Evolutionary conservation across 2,888 invertebrate species (phyloP).

Genomic region (Euproctis similis): DNA sequence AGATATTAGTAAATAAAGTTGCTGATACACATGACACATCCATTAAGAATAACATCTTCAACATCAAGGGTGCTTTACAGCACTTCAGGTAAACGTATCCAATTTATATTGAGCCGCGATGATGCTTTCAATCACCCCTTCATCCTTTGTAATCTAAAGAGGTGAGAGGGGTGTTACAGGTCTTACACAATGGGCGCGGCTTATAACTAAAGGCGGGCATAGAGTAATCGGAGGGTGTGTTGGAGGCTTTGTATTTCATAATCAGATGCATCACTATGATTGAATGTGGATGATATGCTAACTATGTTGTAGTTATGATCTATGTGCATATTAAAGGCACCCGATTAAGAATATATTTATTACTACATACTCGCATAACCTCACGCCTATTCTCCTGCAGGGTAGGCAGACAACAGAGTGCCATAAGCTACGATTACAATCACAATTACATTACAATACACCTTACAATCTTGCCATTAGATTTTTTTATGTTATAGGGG

Average conservation of each 20-base stretch:
- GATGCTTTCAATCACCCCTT: constrained; percentile 47
- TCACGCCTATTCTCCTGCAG: too few relatives aligned
- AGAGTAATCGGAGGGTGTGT: constrained; percentile 37
- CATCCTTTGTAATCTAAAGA: constrained; percentile 44
- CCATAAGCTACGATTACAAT: too few relatives aligned
- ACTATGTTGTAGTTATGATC: background rate
- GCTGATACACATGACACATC: constrained; percentile 20
- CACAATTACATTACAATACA: too few relatives aligned
- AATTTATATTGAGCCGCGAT: constrained; percentile 40
- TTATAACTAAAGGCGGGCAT: constrained; percentile 34
- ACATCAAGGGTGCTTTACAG: constrained; percentile 43
- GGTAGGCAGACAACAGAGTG: too few relatives aligned
- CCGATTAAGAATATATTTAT: too few relatives aligned
- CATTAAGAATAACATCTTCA: constrained; percentile 16
- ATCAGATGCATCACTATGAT: constrained; percentile 43
- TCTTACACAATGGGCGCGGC: constrained; percentile 30
- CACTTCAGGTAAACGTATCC: constrained; percentile 58
- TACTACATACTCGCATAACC: too few relatives aligned
- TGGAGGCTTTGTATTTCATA: constrained; percentile 41
- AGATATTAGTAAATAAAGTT: background rate
- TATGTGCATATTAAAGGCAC: too few relatives aligned
- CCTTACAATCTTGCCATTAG: too few relatives aligned
- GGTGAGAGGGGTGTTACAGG: constrained; percentile 29
- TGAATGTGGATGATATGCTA: constrained; percentile 23
- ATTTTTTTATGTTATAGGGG: too few relatives aligned